These are phyloP conservation scores for Drosophila recens DNA, from an alignment of 2,888 invertebrate species.

Conservation along the genomic window DNA sequence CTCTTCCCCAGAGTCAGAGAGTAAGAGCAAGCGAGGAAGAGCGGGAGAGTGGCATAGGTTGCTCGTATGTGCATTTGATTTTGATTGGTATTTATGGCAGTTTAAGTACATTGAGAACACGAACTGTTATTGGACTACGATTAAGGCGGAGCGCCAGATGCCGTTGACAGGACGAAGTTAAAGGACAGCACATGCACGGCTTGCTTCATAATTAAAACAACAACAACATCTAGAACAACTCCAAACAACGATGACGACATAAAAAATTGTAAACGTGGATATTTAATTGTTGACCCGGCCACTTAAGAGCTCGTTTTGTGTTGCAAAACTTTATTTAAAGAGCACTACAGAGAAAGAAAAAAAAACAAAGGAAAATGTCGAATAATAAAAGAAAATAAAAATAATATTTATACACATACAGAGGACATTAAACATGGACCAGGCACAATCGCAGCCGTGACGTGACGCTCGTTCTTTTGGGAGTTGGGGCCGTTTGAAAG, in stretches of 20 bases:
- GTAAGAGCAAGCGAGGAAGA: background rate
- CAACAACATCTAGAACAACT: constrained; percentile 15
- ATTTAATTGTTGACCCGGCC: constrained; percentile 52
- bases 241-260: constrained; percentile 11
- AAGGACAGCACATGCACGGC: constrained; percentile 21
- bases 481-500: background rate
- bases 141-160: constrained; percentile 33
- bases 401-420: constrained; percentile 23
- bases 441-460: constrained; percentile 45
- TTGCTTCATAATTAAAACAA: constrained; percentile 35
- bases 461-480: constrained; percentile 29
- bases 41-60: background rate
- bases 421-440: constrained; percentile 63
- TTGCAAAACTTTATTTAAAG: constrained; percentile 35
- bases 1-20: background rate
- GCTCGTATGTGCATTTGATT: constrained; percentile 78
- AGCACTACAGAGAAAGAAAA: background rate
- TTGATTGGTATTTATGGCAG: constrained; percentile 85
- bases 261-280: constrained; percentile 38
- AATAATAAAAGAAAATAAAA: constrained; percentile 28
- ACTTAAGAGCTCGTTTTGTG: constrained; percentile 59
- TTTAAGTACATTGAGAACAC: constrained; percentile 62
- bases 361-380: constrained; percentile 9
- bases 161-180: constrained; percentile 46
- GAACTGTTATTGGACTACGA: constrained; percentile 29